phyloP scores from a whole-genome alignment of 2,888 invertebrate genomes.

The Drosophila affinis region DNA sequence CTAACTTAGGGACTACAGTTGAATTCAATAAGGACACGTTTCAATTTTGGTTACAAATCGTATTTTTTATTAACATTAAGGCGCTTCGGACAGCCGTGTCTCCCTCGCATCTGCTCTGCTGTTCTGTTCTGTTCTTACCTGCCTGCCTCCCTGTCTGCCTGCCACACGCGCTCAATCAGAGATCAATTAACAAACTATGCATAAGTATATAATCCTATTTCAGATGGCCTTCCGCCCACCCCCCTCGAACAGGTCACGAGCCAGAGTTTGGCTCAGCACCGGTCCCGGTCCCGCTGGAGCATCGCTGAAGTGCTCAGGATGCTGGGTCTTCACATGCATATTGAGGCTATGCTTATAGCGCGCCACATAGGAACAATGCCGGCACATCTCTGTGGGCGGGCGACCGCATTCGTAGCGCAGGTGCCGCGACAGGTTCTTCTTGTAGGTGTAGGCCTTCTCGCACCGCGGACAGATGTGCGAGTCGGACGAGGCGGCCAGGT shows the following conservation, averaged over 20 bases:
- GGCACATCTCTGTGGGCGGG: constrained; percentile 85
- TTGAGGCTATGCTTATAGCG: constrained; percentile 85
- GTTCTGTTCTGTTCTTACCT: constrained; percentile 48
- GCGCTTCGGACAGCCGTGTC: neutral
- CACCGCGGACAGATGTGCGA: constrained; percentile 85
- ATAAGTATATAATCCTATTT: neutral
- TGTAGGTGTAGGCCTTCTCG: constrained; percentile 86
- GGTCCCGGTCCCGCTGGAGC: constrained; percentile 1
- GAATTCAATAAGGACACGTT: constrained; percentile 75
- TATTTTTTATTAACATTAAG: constrained; percentile 69
- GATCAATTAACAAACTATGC: constrained; percentile 48
- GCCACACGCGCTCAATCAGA: constrained; percentile 22
- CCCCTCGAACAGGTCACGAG: constrained; percentile 52
- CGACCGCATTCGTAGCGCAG: constrained; percentile 86
- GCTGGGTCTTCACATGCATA: constrained; percentile 84
- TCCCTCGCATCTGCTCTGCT: neutral
- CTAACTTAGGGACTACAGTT: constrained; percentile 54
- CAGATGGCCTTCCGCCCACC: constrained; percentile 36
- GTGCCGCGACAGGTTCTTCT: constrained; percentile 86
- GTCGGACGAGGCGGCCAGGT: constrained; percentile 51
- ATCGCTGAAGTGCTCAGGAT: constrained; percentile 65
- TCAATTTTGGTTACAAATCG: constrained; percentile 69
- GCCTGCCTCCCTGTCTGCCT: constrained; percentile 49
- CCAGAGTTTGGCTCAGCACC: constrained; percentile 3
- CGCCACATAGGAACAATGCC: constrained; percentile 85